Evolutionary conservation across 2,113 vertebrate species (phyloP), one percentile per base, ranked within the genome.

Genomic region (Apaloderma vittatum): DNA sequence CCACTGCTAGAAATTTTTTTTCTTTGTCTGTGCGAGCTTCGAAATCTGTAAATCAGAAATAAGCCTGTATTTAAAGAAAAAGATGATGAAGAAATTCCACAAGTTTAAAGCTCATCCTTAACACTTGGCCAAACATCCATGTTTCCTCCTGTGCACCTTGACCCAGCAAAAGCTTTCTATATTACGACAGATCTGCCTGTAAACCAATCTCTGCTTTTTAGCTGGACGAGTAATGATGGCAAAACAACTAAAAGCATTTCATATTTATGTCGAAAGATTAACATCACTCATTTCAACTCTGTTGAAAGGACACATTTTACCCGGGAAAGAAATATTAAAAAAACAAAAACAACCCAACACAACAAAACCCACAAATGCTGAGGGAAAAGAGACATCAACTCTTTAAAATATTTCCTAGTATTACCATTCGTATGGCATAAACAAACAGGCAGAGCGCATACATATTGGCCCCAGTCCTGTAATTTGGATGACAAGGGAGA

Each of bases 31-130:
- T 16, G 11, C 15, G 30, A 93, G 89, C 96, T 98, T 97, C 97
- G 96, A 98, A 97, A 97, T 97, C 85, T 5, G 5, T 77, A 96
- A 95, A 94, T 94, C 73, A 97, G 93, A 96, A 97, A 95, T 90
- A 95, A 97, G 51, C 46, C 74, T 83, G 32, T 52, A 54, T 95
- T 96, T 91, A 94, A 59, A 79, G 77, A 71, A 86, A 92, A 89
- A 83, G 48, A 88, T 1, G 26, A 62, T 17, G 45, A 89, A 57
- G 87, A 86, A 94, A 92, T 82, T 95, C 71, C 72, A 72, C 27
- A 90, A 75, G 52, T 95, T 95, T 93, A 71, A 94, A 96, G 58
- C 71, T 96, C 79, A 68, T 79, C 67, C 80, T 95, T 95, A 96
- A 90, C 77, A 86, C 77, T 73, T 80, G 72, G 59, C 45, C 93